These are phyloP conservation scores for Mycetomoellerius zeteki DNA, from an alignment of 1,140 invertebrate genomes.

Conservation along the genomic window DNA sequence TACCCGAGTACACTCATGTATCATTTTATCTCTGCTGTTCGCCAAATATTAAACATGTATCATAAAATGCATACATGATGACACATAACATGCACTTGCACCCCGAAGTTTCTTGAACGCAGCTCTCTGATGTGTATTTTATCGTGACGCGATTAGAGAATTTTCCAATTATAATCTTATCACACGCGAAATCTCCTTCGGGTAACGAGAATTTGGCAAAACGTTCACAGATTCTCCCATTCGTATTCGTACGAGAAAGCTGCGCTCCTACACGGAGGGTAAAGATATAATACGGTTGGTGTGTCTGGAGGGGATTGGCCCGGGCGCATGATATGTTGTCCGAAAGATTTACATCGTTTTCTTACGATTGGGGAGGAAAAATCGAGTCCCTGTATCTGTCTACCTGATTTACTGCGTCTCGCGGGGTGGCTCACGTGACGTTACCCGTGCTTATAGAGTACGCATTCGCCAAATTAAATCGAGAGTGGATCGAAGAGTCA, in stretches of 20 bases:
- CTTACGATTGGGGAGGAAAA: constrained; percentile 80
- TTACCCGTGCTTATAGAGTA: constrained; percentile 22
- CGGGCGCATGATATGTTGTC: constrained; percentile 83
- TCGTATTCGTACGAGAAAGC: constrained; percentile 69
- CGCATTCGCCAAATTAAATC: constrained; percentile 61
- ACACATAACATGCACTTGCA: too few relatives aligned
- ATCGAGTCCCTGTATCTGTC: constrained; percentile 78
- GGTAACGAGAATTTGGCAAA: neutral
- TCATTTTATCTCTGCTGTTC: too few relatives aligned
- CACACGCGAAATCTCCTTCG: neutral
- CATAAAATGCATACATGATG: too few relatives aligned
- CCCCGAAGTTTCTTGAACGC: too few relatives aligned
- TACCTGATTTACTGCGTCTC: constrained; percentile 61
- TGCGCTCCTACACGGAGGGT: constrained; percentile 66
- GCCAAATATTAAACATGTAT: too few relatives aligned
- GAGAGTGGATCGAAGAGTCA: constrained; percentile 6
- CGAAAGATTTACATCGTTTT: constrained; percentile 84
- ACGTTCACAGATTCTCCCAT: constrained; percentile 52
- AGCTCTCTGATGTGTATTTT: too few relatives aligned
- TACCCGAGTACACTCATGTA: too few relatives aligned
- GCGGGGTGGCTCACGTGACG: constrained; percentile 43
- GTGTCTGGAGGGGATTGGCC: constrained; percentile 63
- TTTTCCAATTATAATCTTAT: neutral
- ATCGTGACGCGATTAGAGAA: neutral
- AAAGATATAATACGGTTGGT: constrained; percentile 67